These are phyloP conservation scores for Trachymyrmex cornetzi DNA, from an alignment of 1,140 invertebrate genomes.

Conservation along the genomic window DNA sequence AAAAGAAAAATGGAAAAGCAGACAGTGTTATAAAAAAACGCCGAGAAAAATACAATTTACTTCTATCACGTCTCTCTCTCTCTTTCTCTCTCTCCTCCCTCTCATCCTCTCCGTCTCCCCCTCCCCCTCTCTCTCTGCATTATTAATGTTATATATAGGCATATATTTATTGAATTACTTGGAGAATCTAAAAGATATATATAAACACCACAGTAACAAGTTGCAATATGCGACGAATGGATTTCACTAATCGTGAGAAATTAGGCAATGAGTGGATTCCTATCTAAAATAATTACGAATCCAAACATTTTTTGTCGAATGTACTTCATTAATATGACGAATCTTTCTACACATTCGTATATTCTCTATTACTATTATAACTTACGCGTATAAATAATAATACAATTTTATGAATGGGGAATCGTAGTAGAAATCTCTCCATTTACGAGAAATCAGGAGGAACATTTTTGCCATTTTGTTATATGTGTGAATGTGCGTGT, in stretches of 20 bases:
- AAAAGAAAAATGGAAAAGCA: slow-evolving; percentile 27
- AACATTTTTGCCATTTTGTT: slow-evolving; percentile 75
- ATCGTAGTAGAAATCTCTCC: slow-evolving; percentile 4
- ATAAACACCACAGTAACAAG: slow-evolving; percentile 34
- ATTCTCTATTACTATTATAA: slow-evolving; percentile 81
- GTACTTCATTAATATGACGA: slow-evolving; percentile 84
- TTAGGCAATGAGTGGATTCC: slow-evolving; percentile 3
- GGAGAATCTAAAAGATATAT: slow-evolving; percentile 11
- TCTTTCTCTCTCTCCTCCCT: slow-evolving; percentile 67
- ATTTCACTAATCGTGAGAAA: neutral
- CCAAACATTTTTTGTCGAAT: slow-evolving; percentile 83
- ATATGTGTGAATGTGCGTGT: neutral
- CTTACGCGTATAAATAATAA: slow-evolving; percentile 64
- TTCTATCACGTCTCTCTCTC: slow-evolving; percentile 76
- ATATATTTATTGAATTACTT: slow-evolving; percentile 74
- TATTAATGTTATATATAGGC: slow-evolving; percentile 82
- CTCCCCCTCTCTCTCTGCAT: slow-evolving; percentile 74
- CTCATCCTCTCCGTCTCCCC: too few species aligned
- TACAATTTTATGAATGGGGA: slow-evolving; percentile 52
- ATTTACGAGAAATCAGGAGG: slow-evolving; percentile 50
- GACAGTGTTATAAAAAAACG: neutral
- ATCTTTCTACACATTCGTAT: slow-evolving; percentile 87
- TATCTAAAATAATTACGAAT: slow-evolving; percentile 35
- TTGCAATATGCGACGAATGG: slow-evolving; percentile 14
- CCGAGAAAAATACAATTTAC: slow-evolving; percentile 54